These are phyloP conservation scores for Alouatta palliata DNA, from an alignment of 2,113 vertebrate genomes.

Conservation along the genomic window DNA sequence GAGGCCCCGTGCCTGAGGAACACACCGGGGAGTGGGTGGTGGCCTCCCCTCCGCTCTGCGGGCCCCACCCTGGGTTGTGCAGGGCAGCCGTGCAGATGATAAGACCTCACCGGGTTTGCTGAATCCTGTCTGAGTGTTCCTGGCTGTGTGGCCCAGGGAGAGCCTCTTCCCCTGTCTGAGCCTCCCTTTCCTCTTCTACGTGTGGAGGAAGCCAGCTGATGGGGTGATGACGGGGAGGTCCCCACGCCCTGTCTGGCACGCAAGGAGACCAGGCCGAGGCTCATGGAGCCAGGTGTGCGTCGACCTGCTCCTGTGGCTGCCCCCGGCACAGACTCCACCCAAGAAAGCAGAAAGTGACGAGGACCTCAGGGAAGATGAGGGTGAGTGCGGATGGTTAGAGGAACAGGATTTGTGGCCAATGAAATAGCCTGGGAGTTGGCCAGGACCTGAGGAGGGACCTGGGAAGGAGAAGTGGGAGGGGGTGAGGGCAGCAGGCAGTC, in stretches of 20 bases:
- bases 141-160: neutral
- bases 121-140: neutral
- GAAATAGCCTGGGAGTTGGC: neutral
- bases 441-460: neutral
- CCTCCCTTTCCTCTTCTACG: neutral
- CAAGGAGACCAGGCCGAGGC: no score
- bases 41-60: neutral
- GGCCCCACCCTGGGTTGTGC: neutral
- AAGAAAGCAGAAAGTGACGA: neutral
- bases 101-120: neutral
- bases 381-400: rapidly evolving
- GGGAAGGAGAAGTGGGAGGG: rapidly evolving
- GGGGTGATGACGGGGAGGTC: no score
- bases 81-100: rapidly evolving
- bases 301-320: no score
- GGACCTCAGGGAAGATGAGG: no score
- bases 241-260: no score
- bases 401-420: neutral
- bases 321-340: neutral
- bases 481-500: neutral
- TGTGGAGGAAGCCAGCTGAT: no score
- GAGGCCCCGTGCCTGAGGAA: neutral
- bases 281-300: no score
- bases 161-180: neutral
- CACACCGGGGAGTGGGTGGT: neutral